phyloP scores from a whole-genome alignment of 2,113 vertebrate species.

The Alexandromys fortis region DNA sequence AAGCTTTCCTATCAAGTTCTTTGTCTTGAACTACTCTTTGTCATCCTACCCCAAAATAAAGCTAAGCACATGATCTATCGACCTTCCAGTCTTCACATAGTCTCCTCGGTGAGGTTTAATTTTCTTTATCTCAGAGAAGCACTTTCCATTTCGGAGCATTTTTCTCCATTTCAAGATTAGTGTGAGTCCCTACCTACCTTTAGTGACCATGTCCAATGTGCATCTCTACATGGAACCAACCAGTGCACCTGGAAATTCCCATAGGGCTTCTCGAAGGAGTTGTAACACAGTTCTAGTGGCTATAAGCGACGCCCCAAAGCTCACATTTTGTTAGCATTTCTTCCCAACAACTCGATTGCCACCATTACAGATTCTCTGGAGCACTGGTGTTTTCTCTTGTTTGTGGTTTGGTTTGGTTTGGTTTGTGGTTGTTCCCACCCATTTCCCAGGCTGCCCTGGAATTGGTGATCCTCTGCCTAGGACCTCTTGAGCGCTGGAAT shows the following conservation, averaged over 20 bases:
- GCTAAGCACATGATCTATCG: slow-evolving; percentile 30
- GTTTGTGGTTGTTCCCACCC: not conserved
- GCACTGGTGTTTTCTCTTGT: not conserved
- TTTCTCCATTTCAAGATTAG: slow-evolving; percentile 18
- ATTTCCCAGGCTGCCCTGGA: not conserved
- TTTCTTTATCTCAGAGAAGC: not conserved
- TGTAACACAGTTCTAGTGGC: not conserved
- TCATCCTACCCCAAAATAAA: slow-evolving; percentile 15
- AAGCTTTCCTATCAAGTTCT: slow-evolving; percentile 43
- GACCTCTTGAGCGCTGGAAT: not conserved
- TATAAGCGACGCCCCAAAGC: not conserved
- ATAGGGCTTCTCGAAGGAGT: not conserved
- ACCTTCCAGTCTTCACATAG: not conserved
- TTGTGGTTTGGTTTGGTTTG: not conserved
- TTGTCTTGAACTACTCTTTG: slow-evolving; percentile 26
- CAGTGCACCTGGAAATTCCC: not conserved
- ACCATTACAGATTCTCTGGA: not conserved
- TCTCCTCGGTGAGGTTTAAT: not conserved
- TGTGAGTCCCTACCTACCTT: not conserved
- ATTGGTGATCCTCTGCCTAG: not conserved
- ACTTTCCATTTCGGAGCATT: not conserved
- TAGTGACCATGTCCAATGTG: not conserved
- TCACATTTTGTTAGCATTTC: slow-evolving; percentile 18
- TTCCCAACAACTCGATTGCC: not conserved
- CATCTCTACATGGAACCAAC: not conserved